These are phyloP conservation scores for Phrynosoma platyrhinos DNA, from an alignment of 2,113 vertebrate species.

Conservation along the genomic window DNA sequence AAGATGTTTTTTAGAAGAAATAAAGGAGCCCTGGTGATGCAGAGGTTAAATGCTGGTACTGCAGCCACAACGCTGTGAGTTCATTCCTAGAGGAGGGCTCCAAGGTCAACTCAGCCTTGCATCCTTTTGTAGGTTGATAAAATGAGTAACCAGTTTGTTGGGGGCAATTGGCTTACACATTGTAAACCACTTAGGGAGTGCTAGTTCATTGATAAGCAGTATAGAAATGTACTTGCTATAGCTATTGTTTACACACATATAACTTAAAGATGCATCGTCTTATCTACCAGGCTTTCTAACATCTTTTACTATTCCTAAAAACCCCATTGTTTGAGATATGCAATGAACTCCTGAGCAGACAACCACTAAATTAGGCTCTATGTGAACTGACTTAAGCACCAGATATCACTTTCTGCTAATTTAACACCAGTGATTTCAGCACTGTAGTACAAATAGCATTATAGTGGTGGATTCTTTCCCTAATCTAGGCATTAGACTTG, in stretches of 20 bases:
- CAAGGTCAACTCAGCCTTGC: no score
- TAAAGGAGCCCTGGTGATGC: no score
- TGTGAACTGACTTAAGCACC: slow-evolving; percentile 6
- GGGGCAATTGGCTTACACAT: no score
- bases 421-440: background rate
- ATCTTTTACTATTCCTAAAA: background rate
- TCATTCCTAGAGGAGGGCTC: no score
- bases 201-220: no score
- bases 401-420: background rate
- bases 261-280: accelerated
- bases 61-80: no score
- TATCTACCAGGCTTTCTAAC: background rate
- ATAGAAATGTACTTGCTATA: no score
- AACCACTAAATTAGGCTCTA: background rate
- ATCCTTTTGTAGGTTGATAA: no score
- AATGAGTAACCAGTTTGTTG: no score
- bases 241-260: background rate
- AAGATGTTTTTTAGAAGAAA: background rate
- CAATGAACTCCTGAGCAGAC: slow-evolving; percentile 23
- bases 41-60: no score
- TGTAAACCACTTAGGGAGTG: no score
- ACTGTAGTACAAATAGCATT: background rate
- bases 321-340: slow-evolving; percentile 18
- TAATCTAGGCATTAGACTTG: background rate
- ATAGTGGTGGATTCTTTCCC: background rate